phyloP scores from a whole-genome alignment of 2,888 invertebrate species.

The Drosophila hamatofila region DNA sequence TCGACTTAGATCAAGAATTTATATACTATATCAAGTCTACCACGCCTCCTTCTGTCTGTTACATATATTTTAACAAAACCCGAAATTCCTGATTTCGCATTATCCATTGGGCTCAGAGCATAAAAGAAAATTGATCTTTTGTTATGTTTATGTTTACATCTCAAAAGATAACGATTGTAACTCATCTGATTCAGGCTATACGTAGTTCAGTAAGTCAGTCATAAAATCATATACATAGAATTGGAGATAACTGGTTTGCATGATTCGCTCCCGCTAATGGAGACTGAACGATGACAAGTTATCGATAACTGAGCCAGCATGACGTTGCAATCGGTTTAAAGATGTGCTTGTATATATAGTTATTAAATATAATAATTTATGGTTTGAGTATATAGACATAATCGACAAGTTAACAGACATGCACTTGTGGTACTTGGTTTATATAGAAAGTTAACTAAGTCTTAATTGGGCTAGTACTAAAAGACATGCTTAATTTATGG shows the following conservation, averaged over 20 bases:
- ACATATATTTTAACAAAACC: neutral
- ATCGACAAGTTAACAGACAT: conserved; percentile 21
- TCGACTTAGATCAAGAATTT: no score
- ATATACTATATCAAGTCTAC: neutral
- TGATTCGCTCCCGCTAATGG: neutral
- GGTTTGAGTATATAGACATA: conserved; percentile 5
- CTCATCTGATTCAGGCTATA: neutral
- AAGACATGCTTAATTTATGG: conserved; percentile 37
- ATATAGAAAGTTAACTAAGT: conserved; percentile 9
- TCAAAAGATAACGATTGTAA: neutral
- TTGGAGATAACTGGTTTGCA: neutral
- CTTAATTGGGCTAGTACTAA: conserved; percentile 33
- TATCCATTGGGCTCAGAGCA: neutral
- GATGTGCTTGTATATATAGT: neutral
- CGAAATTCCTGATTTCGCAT: neutral
- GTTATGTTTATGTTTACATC: neutral
- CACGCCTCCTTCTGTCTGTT: no score
- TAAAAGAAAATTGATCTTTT: neutral
- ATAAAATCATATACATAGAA: neutral
- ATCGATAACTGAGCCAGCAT: conserved; percentile 6
- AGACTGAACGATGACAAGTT: neutral
- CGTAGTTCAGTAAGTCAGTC: neutral
- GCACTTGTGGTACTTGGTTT: conserved; percentile 14
- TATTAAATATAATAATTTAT: neutral
- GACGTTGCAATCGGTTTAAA: neutral